Evolutionary conservation across 2,113 vertebrate genomes (phyloP), one percentile per base, ranked within the genome.

Genomic region (Cisticola juncidis): DNA sequence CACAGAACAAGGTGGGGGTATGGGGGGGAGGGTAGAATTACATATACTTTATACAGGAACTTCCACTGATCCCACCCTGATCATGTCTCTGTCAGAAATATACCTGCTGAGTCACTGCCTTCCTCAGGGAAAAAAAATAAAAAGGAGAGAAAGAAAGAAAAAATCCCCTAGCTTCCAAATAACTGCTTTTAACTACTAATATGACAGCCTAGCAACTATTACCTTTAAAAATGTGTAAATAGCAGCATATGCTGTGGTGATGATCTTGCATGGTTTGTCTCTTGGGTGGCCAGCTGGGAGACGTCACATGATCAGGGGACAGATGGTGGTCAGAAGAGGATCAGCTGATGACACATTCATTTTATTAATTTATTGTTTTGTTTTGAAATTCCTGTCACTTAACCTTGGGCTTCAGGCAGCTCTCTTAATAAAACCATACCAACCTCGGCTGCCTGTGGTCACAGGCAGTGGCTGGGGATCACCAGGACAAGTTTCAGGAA

Each of bases 291-390:
- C 97, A 97, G 93, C 94, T 97, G 94, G 94, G 97, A 95, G 94
- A 95, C 74, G 31, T 95, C 97, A 97, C 96, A 85, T 97, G 96
- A 96, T 92, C 57, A n/a, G 57, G 77, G 95, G 95, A 97, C 97
- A 97, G 97, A 97, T 97, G 97, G 97, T 95, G 95, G 96, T 91
- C 94, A 92, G 93, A 95, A 95, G 86, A 95, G 94, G 96, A 95
- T 96, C 96, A 97, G 92, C 94, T 97, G 92, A 91, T 90, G 90
- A 93, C 95, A 97, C 68, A 29, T 95, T 95, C 93, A 79, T 93
- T 95, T 95, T 96, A 93, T 95, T 91, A 94, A 94, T 96, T 94
- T 95, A 94, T 95, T 84, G 93, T 44, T 96, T 57, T 71, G 81
- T 81, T 95, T 90, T 82, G 79, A 93, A 81, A 89, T 76, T 74